Evolutionary conservation across 2,797 vertebrate species (phyloP), one percentile per base, ranked within the genome.

Genomic region (Hoplostethus mediterraneus): DNA sequence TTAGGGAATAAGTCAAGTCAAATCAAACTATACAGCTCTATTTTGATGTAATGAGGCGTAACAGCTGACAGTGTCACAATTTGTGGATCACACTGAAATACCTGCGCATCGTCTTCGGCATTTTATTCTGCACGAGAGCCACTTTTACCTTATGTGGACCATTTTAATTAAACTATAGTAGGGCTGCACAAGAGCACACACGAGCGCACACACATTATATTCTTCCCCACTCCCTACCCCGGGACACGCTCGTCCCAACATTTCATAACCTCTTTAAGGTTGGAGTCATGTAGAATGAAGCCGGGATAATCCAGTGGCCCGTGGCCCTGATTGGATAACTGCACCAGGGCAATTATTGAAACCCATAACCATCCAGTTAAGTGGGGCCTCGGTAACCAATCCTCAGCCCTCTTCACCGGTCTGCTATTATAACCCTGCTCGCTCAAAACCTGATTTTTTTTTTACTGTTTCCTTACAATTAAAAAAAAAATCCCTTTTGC

Each of bases 91-190:
- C 21, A 38, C 36, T 47, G 30, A 47, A 40, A 13, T 17, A 30
- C n/a, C 7, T 16, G 17, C 10, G 16, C 45, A 33, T 40, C 45
- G 30, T 40, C 25, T 60, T 12, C 54, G 49, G 55, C 60, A 36
- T 8, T 66, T 54, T 51, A 16, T 33, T 63, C 6, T 13, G 42
- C 4, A 51, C 56, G 6, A 54, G 72, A 77, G 16, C 9, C 45
- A 11, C 40, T 48, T 38, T 79, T 5, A 65, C 78, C 67, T 36
- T 14, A 42, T 3, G 9, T 65, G 61, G 21, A 48, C 61, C 54
- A 40, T 49, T 11, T 40, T 14, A 56, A n/a, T n/a, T n/a, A 21
- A 8, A 8, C 67, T 25, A 10, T 33, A n/a, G 14, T n/a, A 33
- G n/a, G 28, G 62, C 49, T 66, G n/a, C 40, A 63, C 16, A 62